These are phyloP conservation scores for Caenorhabditis sp. DNA, from an alignment of 2,888 invertebrate species.

Conservation along the genomic window DNA sequence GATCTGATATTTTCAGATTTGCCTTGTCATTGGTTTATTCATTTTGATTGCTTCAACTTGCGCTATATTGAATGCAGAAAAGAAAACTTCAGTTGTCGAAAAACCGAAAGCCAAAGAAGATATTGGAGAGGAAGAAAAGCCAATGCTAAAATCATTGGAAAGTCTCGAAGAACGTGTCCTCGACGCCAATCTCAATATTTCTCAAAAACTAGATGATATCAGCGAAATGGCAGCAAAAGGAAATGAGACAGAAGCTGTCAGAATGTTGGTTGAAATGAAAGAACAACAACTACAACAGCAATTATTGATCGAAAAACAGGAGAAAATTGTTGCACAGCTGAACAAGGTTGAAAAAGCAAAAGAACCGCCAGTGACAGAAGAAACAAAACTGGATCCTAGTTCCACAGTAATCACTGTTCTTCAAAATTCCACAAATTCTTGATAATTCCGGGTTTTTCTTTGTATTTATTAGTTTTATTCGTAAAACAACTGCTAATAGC, in stretches of 20 bases:
- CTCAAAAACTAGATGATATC: conserved; percentile 55
- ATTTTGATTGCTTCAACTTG: conserved; percentile 90
- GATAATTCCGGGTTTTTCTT: neutral
- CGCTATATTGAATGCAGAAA: conserved; percentile 77
- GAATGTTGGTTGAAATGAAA: conserved; percentile 56
- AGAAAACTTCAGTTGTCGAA: conserved; percentile 50
- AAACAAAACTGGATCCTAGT: neutral
- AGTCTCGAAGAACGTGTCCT: conserved; percentile 55
- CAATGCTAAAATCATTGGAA: conserved; percentile 52
- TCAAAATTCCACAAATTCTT: neutral
- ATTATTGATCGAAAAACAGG: conserved; percentile 55
- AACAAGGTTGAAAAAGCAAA: conserved; percentile 42
- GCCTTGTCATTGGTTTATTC: conserved; percentile 83
- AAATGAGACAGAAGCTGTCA: conserved; percentile 53
- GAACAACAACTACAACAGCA: conserved; percentile 56
- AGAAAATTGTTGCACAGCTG: conserved; percentile 54
- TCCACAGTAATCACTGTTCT: neutral
- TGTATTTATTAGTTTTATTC: neutral
- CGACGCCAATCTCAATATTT: conserved; percentile 60
- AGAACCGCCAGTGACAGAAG: neutral
- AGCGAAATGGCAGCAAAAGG: conserved; percentile 53
- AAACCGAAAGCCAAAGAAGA: conserved; percentile 45
- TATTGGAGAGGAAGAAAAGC: conserved; percentile 35
- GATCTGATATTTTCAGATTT: conserved; percentile 75
- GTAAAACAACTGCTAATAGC: neutral